Base-by-base conservation (phyloP, 2,113 vertebrate species). In the Scatophagus argus region DNA sequence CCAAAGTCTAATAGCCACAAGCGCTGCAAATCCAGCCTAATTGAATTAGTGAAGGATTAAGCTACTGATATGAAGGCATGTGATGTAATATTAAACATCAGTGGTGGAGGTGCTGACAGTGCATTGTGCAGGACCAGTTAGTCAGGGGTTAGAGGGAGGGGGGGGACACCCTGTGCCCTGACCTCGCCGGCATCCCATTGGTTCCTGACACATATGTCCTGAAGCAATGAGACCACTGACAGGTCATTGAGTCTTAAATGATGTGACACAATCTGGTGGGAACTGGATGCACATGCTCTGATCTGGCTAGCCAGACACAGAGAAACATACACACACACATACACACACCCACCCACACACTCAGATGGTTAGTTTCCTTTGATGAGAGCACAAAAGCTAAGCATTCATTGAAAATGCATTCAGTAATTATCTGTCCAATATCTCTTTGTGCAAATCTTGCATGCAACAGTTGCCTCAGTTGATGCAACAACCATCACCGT, bases 221-320 rank as follows among this genome's bases (percentile, higher is more conserved):
- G 64, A 39, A n/a, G 87, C 77, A 68, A 77, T 81, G 65, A 88
- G 84, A 82, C 74, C 66, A 63, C 61, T 79, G 86, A 87, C 82
- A 92, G 74, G 71, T 89, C 83, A 91, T 88, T 87, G 84, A 79
- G 61, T 83, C 74, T 86, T 84, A 88, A 91, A 89, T 90, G 80
- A 93, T 83, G 80, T 77, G 77, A 83, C 80, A 56, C 46, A 54
- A 85, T 81, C 47, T 85, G 79, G 75, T 85, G 77, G 55, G 66
- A 81, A 61, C 61, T 73, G 81, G 69, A 60, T 59, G 72, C 41
- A 56, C 69, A 32, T 31, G 61, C 64, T 79, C 81, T 74, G 83
- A 79, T 90, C 80, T 64, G 46, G 75, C 73, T 63, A 55, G 46
- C 63, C 66, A 73, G 63, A 77, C 52, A 54, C 43, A 51, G 32